These are phyloP conservation scores for Brachymystax lenok DNA, from an alignment of 2,797 vertebrate species.

Conservation along the genomic window DNA sequence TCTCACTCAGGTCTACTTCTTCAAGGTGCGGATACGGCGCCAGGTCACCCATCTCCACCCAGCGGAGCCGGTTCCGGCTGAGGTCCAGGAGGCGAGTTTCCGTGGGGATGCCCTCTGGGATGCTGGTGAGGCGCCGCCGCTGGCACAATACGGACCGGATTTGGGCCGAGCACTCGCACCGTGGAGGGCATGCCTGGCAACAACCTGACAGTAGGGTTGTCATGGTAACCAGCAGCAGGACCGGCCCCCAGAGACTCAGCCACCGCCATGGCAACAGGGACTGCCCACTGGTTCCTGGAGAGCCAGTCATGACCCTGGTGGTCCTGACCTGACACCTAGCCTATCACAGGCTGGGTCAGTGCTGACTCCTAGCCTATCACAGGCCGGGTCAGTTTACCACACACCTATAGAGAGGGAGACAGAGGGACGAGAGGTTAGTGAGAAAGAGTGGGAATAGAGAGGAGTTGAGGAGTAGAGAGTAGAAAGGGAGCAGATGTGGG, in stretches of 20 bases:
- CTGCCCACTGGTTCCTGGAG: constrained; percentile 79
- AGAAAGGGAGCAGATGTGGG: background rate
- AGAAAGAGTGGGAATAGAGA: background rate
- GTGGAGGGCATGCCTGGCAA: constrained; percentile 84
- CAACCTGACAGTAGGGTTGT: constrained; percentile 73
- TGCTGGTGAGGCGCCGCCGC: constrained; percentile 84
- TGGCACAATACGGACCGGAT: constrained; percentile 87
- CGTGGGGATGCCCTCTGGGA: constrained; percentile 94
- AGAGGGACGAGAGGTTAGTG: constrained; percentile 8
- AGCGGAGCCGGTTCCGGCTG: constrained; percentile 93
- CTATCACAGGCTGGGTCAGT: constrained; percentile 76
- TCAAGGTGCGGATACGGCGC: constrained; percentile 87
- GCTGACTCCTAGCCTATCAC: constrained; percentile 8
- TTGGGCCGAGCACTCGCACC: constrained; percentile 89
- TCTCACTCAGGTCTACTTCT: constrained; percentile 95
- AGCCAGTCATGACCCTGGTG: constrained; percentile 77
- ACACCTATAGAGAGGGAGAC: constrained; percentile 69
- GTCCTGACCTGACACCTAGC: constrained; percentile 69
- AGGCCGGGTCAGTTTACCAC: constrained; percentile 42
- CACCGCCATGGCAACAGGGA: background rate
- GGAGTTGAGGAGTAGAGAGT: constrained; percentile 3
- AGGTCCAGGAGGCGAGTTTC: constrained; percentile 93
- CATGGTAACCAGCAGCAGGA: constrained; percentile 71
- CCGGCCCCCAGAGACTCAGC: constrained; percentile 76
- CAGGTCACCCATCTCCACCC: constrained; percentile 90